Evolutionary conservation across 2,113 vertebrate species (phyloP).

Genomic region (Poeciliopsis retropinna): DNA sequence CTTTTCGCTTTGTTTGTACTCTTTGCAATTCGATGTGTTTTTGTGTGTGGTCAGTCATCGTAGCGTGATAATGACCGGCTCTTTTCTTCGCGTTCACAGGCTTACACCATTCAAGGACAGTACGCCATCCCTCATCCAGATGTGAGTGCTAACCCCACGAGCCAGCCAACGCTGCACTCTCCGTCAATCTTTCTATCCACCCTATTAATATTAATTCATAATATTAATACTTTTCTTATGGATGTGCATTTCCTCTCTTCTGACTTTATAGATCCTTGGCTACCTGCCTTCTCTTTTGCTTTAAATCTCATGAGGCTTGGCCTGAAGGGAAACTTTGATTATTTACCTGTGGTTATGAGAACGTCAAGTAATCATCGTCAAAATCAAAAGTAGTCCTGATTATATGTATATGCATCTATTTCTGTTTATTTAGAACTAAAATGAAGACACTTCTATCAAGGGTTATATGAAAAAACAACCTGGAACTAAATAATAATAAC

Average conservation of each 20-base stretch:
- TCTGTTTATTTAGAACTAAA: too few species aligned
- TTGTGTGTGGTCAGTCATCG: not conserved
- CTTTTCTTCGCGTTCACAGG: constrained; percentile 79
- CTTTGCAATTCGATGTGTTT: not conserved
- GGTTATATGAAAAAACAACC: too few species aligned
- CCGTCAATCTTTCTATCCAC: constrained; percentile 48
- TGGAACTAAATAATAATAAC: too few species aligned
- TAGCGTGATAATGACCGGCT: constrained; percentile 13
- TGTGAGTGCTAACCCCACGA: constrained; percentile 86
- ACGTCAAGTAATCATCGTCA: not conserved
- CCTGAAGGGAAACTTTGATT: constrained; percentile 28
- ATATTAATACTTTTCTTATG: constrained; percentile 86
- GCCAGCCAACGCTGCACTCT: constrained; percentile 39
- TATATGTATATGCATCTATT: too few species aligned
- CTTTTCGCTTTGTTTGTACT: not conserved
- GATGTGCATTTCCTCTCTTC: constrained; percentile 59
- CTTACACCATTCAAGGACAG: constrained; percentile 99
- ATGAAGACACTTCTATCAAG: too few species aligned
- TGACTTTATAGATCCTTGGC: constrained; percentile 54
- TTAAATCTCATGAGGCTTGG: constrained; percentile 61
- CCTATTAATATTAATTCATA: constrained; percentile 93
- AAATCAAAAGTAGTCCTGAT: too few species aligned
- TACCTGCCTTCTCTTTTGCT: constrained; percentile 41
- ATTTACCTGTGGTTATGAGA: not conserved
- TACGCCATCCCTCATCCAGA: constrained; percentile 97